A percentile compares a stretch with the other conserved stretches of the same genome.
Conservation (phyloP, 2,113 vertebrate species). For the Mustelus asterias region DNA sequence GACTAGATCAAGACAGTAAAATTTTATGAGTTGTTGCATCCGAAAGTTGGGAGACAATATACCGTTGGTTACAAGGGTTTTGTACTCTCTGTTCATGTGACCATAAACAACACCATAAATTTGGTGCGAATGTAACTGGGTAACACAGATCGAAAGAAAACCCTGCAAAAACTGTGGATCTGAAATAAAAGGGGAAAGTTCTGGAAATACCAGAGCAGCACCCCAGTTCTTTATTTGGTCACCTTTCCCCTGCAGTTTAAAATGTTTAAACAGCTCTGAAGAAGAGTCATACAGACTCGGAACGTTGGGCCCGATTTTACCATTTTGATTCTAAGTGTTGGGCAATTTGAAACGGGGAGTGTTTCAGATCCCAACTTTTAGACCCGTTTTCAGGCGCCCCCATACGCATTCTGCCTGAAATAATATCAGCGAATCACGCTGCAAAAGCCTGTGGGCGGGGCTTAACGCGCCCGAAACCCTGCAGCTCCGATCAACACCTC, state of each 20-base stretch:
- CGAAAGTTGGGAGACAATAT: background rate
- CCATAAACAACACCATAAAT: background rate
- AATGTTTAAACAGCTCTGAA: too few relatives aligned
- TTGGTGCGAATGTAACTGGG: background rate
- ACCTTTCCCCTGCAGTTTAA: background rate
- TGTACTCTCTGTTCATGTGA: background rate
- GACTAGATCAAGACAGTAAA: background rate
- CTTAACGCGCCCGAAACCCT: too few relatives aligned
- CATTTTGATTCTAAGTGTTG: too few relatives aligned
- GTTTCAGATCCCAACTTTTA: too few relatives aligned
- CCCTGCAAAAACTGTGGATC: background rate
- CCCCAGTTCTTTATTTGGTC: background rate
- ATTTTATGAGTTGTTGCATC: background rate
- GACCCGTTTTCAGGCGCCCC: too few relatives aligned
- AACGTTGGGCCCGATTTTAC: too few relatives aligned
- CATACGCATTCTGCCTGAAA: too few relatives aligned
- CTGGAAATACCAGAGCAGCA: background rate
- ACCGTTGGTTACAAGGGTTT: background rate
- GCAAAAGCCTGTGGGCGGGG: too few relatives aligned
- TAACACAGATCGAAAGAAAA: background rate
- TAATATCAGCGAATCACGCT: too few relatives aligned
- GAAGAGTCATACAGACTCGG: too few relatives aligned
- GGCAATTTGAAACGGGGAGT: too few relatives aligned
- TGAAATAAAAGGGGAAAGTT: background rate
- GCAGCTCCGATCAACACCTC: too few relatives aligned